These are phyloP conservation scores for Coptodon bakossiorum DNA, from an alignment of 2,113 vertebrate species.

Conservation along the genomic window DNA sequence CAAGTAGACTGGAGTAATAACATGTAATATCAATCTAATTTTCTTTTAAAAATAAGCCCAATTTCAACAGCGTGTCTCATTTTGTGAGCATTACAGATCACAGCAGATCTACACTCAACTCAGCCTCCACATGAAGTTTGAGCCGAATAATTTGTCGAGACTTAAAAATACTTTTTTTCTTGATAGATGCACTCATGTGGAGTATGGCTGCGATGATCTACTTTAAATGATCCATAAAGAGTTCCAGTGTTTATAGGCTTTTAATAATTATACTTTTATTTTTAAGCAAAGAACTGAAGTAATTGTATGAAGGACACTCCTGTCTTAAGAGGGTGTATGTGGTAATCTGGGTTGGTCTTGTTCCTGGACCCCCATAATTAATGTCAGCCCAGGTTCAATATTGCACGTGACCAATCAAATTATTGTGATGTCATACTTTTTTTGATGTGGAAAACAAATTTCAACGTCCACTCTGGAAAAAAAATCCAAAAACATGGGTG, in stretches of 20 bases:
- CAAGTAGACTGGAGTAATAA: not conserved
- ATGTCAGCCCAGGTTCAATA: not conserved
- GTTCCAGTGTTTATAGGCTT: not conserved
- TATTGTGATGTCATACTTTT: not conserved
- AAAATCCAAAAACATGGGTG: not conserved
- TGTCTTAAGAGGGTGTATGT: not conserved
- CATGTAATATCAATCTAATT: not conserved
- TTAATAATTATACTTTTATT: not conserved
- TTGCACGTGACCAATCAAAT: not conserved
- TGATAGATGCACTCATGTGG: not conserved
- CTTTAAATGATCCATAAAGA: not conserved
- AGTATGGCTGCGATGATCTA: not conserved
- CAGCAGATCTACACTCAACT: not conserved
- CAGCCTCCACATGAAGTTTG: not conserved
- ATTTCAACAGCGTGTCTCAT: not conserved
- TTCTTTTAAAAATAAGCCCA: not conserved
- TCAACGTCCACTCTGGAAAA: rapidly evolving
- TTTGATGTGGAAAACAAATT: not conserved
- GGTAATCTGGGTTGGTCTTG: not conserved
- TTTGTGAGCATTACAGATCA: not conserved
- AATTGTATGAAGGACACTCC: rapidly evolving
- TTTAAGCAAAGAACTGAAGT: not conserved
- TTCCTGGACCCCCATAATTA: not conserved
- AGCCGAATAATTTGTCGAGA: not conserved
- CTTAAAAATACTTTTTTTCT: not conserved